Conservation (phyloP, 2,113 vertebrate species). For the Ailurus styani region DNA sequence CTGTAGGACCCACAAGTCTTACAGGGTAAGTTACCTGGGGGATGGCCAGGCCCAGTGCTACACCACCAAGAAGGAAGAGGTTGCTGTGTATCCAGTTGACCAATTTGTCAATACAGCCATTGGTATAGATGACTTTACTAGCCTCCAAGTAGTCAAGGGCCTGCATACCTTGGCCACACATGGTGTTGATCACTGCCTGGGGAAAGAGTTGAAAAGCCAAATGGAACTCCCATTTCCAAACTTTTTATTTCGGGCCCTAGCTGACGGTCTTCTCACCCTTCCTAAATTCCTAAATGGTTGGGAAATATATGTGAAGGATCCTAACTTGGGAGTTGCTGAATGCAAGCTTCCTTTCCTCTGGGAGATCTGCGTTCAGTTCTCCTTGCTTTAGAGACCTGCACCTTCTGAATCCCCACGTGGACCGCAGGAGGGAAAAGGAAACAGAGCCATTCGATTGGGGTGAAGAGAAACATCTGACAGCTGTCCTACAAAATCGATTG, state of each 20-base stretch:
- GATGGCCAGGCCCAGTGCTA: conserved; percentile 90
- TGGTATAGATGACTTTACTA: conserved; percentile 86
- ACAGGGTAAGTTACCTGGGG: conserved; percentile 86
- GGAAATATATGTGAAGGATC: not conserved
- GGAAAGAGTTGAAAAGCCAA: conserved; percentile 9
- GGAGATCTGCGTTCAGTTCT: not conserved
- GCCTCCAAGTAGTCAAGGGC: conserved; percentile 79
- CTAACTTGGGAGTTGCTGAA: not conserved
- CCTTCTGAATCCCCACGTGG: not conserved
- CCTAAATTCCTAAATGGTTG: not conserved
- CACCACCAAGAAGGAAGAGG: conserved; percentile 91
- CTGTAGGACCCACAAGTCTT: not conserved
- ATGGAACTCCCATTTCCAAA: not conserved
- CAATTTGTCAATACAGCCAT: conserved; percentile 94
- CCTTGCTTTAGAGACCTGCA: not conserved
- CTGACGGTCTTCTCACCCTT: not conserved
- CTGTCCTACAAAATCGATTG: not conserved
- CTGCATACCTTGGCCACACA: conserved; percentile 93
- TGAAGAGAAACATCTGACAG: not conserved
- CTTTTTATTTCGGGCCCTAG: not conserved
- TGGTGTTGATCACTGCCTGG: conserved; percentile 92
- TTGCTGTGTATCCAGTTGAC: conserved; percentile 96
- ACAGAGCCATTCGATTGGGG: not conserved
- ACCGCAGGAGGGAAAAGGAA: not conserved
- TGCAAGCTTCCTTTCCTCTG: not conserved